phyloP scores from a whole-genome alignment of 2,797 vertebrate species.

The Centropyge bicolor region DNA sequence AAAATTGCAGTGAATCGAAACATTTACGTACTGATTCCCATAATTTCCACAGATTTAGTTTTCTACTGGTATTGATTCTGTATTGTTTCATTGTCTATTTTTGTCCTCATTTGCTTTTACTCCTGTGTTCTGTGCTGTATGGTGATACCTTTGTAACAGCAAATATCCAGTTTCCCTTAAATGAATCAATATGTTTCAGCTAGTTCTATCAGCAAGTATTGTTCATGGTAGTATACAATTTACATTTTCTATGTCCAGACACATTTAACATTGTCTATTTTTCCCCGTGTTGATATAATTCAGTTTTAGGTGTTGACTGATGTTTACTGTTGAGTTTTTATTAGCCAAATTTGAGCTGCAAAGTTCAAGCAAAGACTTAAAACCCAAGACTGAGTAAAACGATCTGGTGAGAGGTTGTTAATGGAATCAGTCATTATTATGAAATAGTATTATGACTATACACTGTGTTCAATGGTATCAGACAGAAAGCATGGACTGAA shows the following conservation, averaged over 20 bases:
- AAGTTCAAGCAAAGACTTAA: not conserved
- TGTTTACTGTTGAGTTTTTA: not conserved
- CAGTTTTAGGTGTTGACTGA: not conserved
- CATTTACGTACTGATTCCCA: not conserved
- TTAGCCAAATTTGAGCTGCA: not conserved
- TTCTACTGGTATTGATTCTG: constrained; percentile 1
- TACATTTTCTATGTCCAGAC: not conserved
- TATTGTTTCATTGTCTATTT: constrained; percentile 3
- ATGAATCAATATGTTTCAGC: not conserved
- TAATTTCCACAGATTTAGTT: not conserved
- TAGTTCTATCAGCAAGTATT: not conserved
- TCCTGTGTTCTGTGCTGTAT: not conserved
- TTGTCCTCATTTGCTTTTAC: not conserved
- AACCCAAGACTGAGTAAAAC: not conserved
- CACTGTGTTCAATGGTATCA: not conserved
- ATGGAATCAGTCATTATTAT: not conserved
- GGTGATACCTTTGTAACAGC: not conserved
- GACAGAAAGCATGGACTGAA: not conserved
- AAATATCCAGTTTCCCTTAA: not conserved
- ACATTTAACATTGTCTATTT: not conserved
- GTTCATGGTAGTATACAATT: not conserved
- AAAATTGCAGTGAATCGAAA: accelerated
- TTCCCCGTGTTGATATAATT: not conserved
- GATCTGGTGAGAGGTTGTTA: not conserved
- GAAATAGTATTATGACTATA: not conserved